A percentile compares a stretch with the other conserved stretches of the same genome.
These are phyloP conservation scores for Dasypogon diadema DNA, from an alignment of 2,888 invertebrate species.

Conservation along the genomic window DNA sequence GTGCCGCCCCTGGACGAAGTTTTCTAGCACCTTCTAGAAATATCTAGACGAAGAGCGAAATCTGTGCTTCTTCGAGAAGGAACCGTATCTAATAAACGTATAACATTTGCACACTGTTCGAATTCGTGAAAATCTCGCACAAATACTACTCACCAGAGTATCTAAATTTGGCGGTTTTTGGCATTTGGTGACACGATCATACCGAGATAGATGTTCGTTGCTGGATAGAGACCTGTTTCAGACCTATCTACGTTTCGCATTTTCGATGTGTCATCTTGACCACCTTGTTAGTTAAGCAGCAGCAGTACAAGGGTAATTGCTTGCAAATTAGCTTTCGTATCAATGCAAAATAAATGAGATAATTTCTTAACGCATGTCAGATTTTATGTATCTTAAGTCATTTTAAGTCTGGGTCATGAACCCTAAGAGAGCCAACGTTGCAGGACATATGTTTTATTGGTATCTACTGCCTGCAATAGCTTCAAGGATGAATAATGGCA, in stretches of 20 bases:
- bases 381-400: too few species aligned
- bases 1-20: conserved; percentile 26
- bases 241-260: not conserved
- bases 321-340: not conserved
- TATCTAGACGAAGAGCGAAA: conserved; percentile 9
- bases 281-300: not conserved
- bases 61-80: not conserved
- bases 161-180: conserved; percentile 24
- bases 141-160: not conserved
- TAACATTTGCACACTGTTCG: not conserved
- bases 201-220: not conserved
- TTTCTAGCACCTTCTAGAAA: conserved; percentile 34
- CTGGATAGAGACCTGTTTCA: conserved; percentile 15
- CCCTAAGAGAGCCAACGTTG: too few species aligned
- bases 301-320: too few species aligned
- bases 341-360: too few species aligned
- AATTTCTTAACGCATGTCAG: too few species aligned
- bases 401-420: too few species aligned
- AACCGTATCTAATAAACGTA: not conserved
- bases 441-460: too few species aligned
- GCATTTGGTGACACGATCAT: conserved; percentile 7
- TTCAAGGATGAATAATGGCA: too few species aligned
- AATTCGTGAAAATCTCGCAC: not conserved
- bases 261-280: not conserved
- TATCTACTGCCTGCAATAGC: too few species aligned